Conservation (phyloP, 2,888 invertebrate species). For the Lordiphosa fenestrarum region DNA sequence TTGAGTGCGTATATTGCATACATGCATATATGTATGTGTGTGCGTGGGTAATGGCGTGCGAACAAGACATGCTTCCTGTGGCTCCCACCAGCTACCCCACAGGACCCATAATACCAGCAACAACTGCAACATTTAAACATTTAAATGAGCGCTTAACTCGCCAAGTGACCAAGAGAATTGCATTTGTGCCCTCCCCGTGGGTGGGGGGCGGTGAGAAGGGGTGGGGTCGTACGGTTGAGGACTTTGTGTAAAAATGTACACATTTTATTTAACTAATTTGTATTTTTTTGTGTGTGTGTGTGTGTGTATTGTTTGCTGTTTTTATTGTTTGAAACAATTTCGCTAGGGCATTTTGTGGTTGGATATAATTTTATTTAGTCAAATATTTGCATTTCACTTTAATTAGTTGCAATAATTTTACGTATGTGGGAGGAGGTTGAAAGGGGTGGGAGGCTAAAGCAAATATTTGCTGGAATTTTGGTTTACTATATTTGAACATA, state of each 20-base stretch:
- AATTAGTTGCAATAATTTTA: constrained; percentile 56
- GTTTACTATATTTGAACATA: too few species aligned
- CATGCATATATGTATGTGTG: neutral
- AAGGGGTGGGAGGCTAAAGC: too few species aligned
- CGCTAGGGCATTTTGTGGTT: constrained; percentile 17
- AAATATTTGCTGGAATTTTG: constrained; percentile 6
- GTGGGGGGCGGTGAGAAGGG: neutral
- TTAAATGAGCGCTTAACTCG: constrained; percentile 51
- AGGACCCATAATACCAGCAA: constrained; percentile 11
- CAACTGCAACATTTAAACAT: constrained; percentile 42
- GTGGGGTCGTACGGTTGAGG: too few species aligned
- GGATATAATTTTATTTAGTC: constrained; percentile 42
- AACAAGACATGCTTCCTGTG: constrained; percentile 31
- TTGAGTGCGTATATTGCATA: constrained; percentile 39
- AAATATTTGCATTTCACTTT: constrained; percentile 65
- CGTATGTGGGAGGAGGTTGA: too few species aligned
- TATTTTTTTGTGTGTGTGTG: constrained; percentile 1
- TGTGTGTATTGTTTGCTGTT: constrained; percentile 6
- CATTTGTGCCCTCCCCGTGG: neutral
- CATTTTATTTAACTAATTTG: constrained; percentile 27
- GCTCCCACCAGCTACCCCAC: neutral
- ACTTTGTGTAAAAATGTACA: constrained; percentile 4
- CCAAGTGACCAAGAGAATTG: constrained; percentile 3
- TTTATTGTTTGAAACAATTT: constrained; percentile 10
- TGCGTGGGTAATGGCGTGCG: constrained; percentile 33